Evolutionary conservation across 2,113 vertebrate species (phyloP).

Genomic region (Actenoides hombroni): DNA sequence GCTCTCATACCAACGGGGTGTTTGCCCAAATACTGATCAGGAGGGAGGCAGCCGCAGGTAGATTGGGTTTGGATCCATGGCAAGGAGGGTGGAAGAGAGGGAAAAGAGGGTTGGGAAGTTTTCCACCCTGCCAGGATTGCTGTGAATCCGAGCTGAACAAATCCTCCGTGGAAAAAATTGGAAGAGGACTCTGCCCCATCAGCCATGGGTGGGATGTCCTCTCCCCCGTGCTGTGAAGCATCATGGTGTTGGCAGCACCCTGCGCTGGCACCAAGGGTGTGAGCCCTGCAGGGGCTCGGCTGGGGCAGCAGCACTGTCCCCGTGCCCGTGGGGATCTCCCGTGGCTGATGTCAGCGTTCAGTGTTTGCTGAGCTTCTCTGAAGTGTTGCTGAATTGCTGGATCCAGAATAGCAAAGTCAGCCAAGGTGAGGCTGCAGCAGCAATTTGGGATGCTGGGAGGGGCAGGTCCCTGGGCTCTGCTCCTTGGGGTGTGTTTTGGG

Average conservation of each 20-base stretch:
- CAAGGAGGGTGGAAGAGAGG: not conserved
- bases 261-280: rapidly evolving
- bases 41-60: not conserved
- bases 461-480: not conserved
- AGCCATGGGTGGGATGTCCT: rapidly evolving
- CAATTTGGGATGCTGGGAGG: rapidly evolving
- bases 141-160: not conserved
- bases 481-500: not conserved
- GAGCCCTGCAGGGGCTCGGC: rapidly evolving
- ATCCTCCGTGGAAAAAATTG: not conserved
- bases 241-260: not conserved
- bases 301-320: rapidly evolving
- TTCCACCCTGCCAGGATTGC: not conserved
- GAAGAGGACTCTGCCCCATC: not conserved
- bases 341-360: not conserved
- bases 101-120: not conserved
- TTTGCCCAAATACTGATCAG: not conserved
- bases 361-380: not conserved
- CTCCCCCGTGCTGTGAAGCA: not conserved
- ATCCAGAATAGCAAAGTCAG: not conserved
- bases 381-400: not conserved
- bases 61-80: not conserved
- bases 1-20: not conserved
- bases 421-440: not conserved
- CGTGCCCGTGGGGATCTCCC: rapidly evolving